Evolutionary conservation across 2,113 vertebrate species (phyloP).

Genomic region (Sphaerodactylus townsendi): DNA sequence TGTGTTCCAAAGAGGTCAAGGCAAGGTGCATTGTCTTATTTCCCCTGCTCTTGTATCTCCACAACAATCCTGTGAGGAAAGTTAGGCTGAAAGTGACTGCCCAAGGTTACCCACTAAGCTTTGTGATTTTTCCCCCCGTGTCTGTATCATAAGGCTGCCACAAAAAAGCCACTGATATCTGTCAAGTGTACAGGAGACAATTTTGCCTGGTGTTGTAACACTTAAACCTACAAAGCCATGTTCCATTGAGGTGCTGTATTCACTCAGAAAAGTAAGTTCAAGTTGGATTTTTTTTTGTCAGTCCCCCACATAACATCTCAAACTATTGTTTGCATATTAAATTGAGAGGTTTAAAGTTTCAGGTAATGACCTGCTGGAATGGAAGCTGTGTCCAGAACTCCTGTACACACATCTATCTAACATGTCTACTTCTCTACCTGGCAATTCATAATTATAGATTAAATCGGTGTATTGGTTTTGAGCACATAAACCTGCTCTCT

Average conservation of each 20-base stretch:
- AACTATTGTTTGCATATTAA: not conserved
- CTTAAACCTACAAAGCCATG: not conserved
- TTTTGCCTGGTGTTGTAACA: not conserved
- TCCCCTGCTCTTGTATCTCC: no score
- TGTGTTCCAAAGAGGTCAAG: no score
- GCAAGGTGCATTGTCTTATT: no score
- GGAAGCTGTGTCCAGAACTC: not conserved
- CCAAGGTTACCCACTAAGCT: no score
- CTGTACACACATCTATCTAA: not conserved
- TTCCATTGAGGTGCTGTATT: not conserved
- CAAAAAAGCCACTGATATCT: not conserved
- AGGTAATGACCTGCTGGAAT: not conserved
- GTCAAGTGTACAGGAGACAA: not conserved
- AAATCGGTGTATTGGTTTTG: not conserved
- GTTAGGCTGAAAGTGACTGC: no score
- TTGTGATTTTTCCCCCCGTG: no score
- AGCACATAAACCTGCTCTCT: not conserved
- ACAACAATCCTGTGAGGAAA: no score
- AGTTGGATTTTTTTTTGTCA: not conserved
- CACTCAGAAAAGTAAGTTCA: not conserved
- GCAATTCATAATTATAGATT: not conserved
- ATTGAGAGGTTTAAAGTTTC: not conserved
- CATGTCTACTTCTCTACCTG: not conserved
- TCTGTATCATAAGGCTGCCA: not conserved
- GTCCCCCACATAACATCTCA: not conserved